Percentiles rank a stretch among this genome's conserved stretches.
These are phyloP conservation scores for Gastrophryne carolinensis DNA, from an alignment of 2,797 vertebrate genomes.

Conservation along the genomic window DNA sequence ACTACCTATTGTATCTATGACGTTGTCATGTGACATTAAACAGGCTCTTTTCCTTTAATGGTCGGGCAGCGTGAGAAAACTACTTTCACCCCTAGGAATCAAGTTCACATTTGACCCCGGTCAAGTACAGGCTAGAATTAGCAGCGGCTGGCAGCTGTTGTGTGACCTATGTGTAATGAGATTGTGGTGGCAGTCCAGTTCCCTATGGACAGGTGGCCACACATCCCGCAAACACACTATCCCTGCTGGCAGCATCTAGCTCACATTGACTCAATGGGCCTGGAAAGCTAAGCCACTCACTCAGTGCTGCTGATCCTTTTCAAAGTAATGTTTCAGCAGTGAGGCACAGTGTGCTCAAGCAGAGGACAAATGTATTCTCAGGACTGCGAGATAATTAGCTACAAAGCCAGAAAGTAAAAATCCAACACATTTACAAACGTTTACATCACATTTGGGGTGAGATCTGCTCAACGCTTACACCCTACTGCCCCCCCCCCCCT, in stretches of 20 bases:
- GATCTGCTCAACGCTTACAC: too few relatives aligned
- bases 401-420: too few relatives aligned
- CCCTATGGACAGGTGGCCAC: conserved; percentile 37
- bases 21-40: not conserved
- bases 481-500: too few relatives aligned
- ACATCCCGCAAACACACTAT: conserved; percentile 39
- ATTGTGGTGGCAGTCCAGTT: conserved; percentile 29
- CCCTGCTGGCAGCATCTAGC: conserved; percentile 25
- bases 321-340: conserved; percentile 20
- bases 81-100: conserved; percentile 36
- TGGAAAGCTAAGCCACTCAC: conserved; percentile 20
- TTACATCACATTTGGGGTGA: too few relatives aligned
- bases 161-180: conserved; percentile 44
- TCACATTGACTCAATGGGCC: conserved; percentile 10
- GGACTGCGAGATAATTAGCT: not conserved
- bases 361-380: not conserved
- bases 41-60: not conserved
- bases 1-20: not conserved
- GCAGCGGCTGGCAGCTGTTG: conserved; percentile 41
- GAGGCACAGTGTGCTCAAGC: not conserved
- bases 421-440: too few relatives aligned
- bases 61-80: conserved; percentile 9
- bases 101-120: conserved; percentile 27
- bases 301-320: conserved; percentile 23
- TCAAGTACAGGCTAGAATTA: conserved; percentile 41